Base-by-base conservation (phyloP, 1,140 invertebrate species). In the Ostrea denselamellosa region DNA sequence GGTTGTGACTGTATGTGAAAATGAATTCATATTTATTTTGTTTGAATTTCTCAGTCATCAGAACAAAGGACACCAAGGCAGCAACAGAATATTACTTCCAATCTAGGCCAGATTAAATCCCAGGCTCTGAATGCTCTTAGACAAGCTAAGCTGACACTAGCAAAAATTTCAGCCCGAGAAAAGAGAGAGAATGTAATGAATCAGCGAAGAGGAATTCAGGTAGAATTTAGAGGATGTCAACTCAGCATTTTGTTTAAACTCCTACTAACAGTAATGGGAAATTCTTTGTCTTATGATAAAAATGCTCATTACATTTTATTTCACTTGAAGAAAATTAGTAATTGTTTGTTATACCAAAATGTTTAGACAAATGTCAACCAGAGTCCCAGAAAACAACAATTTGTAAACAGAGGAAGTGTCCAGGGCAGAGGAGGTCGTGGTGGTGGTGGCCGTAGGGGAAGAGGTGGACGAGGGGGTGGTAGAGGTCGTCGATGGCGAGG, bases 141-240 rank as follows among this genome's bases (percentile, higher is more conserved):
- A 77, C 68, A 77, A 34, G 68, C 68, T 34, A 77, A 25, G 68
- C 68, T 77, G 9, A 77, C 68, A 3, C 10, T 77, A 34, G 68
- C 68, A 2, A 77, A 77, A 14, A 77, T 77, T 34, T 77, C 68
- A 28, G 68, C 68, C 12, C 68, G 68, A 14, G 68, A 77, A 34
- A 77, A 77, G 28, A 77, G 68, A 10, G 68, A 77, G 10, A 77
- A 77, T 28, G 12, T 77, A 3, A 25, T 77, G 1, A 77, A 77
- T 25, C 68, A 77, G 68, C 22, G 68, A 8, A 77, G 68, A 34
- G 68, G 68, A 28, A 77, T 77, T 77, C 68, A 77, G 68, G 68
- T 77, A 4, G 14, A 25, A 44, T 77, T 14, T 62, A 19, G 17
- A 5, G n/a, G 56, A 62, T 5, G 5, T 5, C 34, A 2, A 5